A percentile compares a stretch with the other conserved stretches of the same genome.
Evolutionary conservation across 2,797 vertebrate genomes (phyloP).

Genomic region (Astyanax mexicanus): DNA sequence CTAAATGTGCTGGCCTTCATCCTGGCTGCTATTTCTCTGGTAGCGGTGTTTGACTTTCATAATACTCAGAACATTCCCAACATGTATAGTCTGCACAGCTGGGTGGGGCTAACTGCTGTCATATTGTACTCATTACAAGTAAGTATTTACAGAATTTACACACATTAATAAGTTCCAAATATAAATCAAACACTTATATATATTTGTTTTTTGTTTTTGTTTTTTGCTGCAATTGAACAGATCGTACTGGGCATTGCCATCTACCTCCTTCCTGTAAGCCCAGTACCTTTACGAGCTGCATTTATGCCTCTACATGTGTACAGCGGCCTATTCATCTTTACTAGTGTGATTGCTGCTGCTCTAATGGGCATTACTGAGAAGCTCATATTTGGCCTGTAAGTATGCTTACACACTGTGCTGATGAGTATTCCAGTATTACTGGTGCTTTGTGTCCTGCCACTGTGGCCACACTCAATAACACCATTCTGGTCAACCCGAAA

Average conservation of each 20-base stretch:
- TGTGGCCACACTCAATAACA: background rate
- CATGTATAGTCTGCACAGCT: slow-evolving; percentile 99
- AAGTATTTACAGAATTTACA: slow-evolving; percentile 53
- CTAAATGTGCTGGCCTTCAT: slow-evolving; percentile 81
- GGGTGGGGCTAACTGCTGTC: slow-evolving; percentile 87
- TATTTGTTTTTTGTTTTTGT: background rate
- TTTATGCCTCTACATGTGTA: slow-evolving; percentile 90
- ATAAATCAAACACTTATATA: background rate
- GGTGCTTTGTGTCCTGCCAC: background rate
- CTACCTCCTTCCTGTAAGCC: slow-evolving; percentile 88
- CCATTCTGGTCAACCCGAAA: background rate
- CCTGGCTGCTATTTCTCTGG: slow-evolving; percentile 82
- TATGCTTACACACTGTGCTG: slow-evolving; percentile 64
- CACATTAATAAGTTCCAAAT: too few species aligned
- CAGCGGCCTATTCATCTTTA: slow-evolving; percentile 87
- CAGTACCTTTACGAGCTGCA: slow-evolving; percentile 77
- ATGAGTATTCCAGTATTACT: too few species aligned
- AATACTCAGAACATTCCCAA: slow-evolving; percentile 85
- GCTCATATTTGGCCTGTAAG: slow-evolving; percentile 92
- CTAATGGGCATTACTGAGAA: slow-evolving; percentile 97
- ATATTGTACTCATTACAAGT: slow-evolving; percentile 89
- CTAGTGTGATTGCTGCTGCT: slow-evolving; percentile 82
- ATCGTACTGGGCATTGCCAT: slow-evolving; percentile 84
- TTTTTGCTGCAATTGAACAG: slow-evolving; percentile 72
- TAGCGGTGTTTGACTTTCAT: slow-evolving; percentile 93